phyloP scores from a whole-genome alignment of 2,797 vertebrate species.

The Anniella stebbinsi region DNA sequence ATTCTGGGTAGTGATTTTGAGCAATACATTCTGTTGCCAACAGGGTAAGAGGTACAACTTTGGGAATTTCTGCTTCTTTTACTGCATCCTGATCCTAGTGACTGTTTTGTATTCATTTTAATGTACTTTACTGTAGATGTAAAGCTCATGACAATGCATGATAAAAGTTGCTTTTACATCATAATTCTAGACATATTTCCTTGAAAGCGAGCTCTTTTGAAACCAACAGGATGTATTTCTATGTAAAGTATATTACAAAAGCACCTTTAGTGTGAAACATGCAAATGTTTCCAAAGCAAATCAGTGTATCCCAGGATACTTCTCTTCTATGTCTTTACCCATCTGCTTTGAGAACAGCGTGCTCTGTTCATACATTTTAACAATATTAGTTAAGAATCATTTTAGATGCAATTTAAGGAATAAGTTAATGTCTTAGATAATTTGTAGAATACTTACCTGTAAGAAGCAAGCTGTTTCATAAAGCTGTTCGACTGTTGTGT shows the following conservation, averaged over 20 bases:
- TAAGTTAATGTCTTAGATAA: not conserved
- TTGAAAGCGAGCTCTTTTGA: not conserved
- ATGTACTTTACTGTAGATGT: not conserved
- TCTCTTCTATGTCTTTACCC: not conserved
- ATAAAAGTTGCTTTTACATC: not conserved
- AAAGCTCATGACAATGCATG: not conserved
- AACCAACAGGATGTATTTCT: not conserved
- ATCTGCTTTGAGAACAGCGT: not conserved
- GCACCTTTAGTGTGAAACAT: not conserved
- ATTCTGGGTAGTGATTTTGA: not conserved
- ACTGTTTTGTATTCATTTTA: not conserved
- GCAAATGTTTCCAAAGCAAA: not conserved
- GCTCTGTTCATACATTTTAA: not conserved
- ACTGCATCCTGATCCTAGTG: not conserved
- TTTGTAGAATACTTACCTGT: slow-evolving; percentile 82
- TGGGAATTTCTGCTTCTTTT: not conserved
- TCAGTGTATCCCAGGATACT: not conserved
- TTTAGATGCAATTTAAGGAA: not conserved
- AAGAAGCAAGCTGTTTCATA: slow-evolving; percentile 99
- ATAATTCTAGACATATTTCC: not conserved
- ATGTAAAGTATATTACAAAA: not conserved
- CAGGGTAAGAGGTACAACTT: not conserved
- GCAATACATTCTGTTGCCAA: not conserved
- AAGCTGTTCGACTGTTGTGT: slow-evolving; percentile 96
- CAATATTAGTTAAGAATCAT: slow-evolving; percentile 1